A percentile compares a stretch with the other conserved stretches of the same genome.
Conservation (phyloP, 2,888 invertebrate species). For the Liodrosophila aerea region DNA sequence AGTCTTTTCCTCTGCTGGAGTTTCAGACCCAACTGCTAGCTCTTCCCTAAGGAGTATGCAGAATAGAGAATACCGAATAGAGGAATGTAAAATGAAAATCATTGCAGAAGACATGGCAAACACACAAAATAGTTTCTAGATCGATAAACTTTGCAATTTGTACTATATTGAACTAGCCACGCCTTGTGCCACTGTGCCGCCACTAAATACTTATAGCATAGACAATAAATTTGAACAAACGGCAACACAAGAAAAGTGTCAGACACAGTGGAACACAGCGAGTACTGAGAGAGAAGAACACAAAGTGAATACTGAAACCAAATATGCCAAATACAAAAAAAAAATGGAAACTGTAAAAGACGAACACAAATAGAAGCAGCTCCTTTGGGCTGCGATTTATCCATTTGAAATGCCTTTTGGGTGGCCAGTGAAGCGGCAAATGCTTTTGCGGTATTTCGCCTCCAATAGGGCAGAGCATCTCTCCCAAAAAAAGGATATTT, state of each 20-base stretch:
- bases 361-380: constrained; percentile 49
- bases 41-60: no score
- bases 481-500: constrained; percentile 15
- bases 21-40: no score
- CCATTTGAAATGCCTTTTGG: constrained; percentile 65
- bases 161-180: constrained; percentile 38
- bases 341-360: constrained; percentile 36
- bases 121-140: constrained; percentile 42
- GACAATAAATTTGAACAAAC: constrained; percentile 69
- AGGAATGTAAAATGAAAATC: not conserved
- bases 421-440: constrained; percentile 64
- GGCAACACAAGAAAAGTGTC: constrained; percentile 63
- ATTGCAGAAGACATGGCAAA: constrained; percentile 4
- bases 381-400: constrained; percentile 55
- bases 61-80: no score
- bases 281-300: constrained; percentile 13
- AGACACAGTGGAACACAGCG: constrained; percentile 24
- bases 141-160: constrained; percentile 66
- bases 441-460: constrained; percentile 53
- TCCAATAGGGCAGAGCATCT: constrained; percentile 7
- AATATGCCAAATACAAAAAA: constrained; percentile 50
- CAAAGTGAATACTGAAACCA: constrained; percentile 47
- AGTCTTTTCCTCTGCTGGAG: no score
- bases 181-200: constrained; percentile 1
- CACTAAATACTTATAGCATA: constrained; percentile 30